Conservation (phyloP, 2,888 invertebrate genomes). For the Sphaerophoria rueppellii region DNA sequence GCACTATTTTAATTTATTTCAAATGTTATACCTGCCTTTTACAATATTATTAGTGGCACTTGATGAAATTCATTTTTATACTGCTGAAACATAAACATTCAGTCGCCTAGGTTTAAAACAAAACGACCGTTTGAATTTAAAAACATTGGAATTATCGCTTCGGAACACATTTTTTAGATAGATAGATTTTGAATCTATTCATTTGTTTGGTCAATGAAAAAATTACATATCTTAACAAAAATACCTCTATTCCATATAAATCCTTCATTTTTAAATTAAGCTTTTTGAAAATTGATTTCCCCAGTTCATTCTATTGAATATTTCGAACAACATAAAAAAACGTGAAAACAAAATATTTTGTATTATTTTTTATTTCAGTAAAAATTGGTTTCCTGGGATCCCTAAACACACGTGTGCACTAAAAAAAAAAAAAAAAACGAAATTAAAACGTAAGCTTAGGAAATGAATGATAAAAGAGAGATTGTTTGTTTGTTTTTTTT, state of each 20-base stretch:
- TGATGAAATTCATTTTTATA: no score
- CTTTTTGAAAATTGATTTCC: background rate
- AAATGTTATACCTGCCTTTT: no score
- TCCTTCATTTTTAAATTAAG: background rate
- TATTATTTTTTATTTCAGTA: background rate
- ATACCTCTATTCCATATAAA: background rate
- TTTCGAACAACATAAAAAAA: background rate
- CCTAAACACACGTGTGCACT: background rate
- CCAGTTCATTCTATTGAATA: background rate
- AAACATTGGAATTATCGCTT: no score
- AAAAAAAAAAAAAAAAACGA: background rate
- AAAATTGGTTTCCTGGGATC: background rate
- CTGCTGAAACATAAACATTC: no score
- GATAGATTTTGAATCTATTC: no score
- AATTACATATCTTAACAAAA: background rate
- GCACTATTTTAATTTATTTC: no score
- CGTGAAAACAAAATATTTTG: background rate
- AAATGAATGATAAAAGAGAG: background rate
- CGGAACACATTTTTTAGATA: no score
- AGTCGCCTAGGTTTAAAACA: no score
- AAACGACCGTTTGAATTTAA: no score
- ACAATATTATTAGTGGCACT: no score
- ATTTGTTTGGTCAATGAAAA: no score
- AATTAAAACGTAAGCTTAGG: background rate
- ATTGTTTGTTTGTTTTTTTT: background rate